Evolutionary conservation across 2,113 vertebrate species (phyloP), one percentile per base, ranked within the genome.

Genomic region (Cygnus atratus): DNA sequence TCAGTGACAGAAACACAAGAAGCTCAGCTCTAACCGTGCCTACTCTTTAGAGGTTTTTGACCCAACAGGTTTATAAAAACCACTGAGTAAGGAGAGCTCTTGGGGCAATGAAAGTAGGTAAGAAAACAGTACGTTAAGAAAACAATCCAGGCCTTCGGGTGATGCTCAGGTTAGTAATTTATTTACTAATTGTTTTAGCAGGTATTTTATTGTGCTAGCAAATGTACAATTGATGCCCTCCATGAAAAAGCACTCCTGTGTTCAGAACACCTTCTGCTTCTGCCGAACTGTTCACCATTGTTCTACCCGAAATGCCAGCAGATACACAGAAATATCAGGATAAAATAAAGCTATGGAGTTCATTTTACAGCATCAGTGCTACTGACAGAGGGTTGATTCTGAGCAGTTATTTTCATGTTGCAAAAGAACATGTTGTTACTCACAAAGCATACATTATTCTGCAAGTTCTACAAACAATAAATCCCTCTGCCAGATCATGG

Each of bases 381-480:
- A 54, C 18, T 21, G 35, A 82, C 35, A 41, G 4, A 3, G 41
- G 48, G 96, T 93, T 88, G 58, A 84, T 88, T 76, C 73, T 66
- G 61, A 92, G 63, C 58, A 46, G 75, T 80, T 77, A 63, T 90
- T 87, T 94, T 87, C 83, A 79, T 46, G 62, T 62, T 76, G 91
- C 58, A 87, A 86, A 95, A 84, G 54, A 44, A 93, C 58, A 59
- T 28, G 84, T n/a, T 94, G 70, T 84, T 94, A 91, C 83, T 88
- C 70, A 80, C 50, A 93, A 86, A 44, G 35, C 55, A 91, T 21
- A 84, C 29, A 87, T 86, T 79, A 84, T 79, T 93, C 85, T 74
- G n/a, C 76, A 87, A 93, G 68, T 48, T 73, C 72, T 54, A 89
- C 77, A 91, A 87, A 92, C 63, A 88, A 78, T 66, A 93, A 84